Evolutionary conservation across 1,140 invertebrate genomes (phyloP), one percentile per base, ranked within the genome.

Genomic region (Oncopeltus fasciatus): DNA sequence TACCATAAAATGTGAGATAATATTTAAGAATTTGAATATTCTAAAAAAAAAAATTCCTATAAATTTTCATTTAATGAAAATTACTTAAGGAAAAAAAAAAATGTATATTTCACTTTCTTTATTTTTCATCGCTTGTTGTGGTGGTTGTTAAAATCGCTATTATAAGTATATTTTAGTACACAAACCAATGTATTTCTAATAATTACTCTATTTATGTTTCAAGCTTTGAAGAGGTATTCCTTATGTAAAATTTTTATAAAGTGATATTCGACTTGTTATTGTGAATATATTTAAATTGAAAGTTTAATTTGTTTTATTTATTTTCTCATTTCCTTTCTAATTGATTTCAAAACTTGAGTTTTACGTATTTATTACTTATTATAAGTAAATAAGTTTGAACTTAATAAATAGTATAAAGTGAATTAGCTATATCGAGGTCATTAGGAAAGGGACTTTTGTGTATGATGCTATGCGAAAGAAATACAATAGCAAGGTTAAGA

Each of bases 1-100:
- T 53, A 53, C 49, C 49, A 53, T 53, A 20, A 53, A 53, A 53
- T 53, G 49, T 53, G 49, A 53, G 49, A 53, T 53, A 53, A 24
- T 18, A 24, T 18, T 53, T 24, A 24, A 53, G 24, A 24, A 24
- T 53, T 53, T 53, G 5, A 27, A 26, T 53, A 21, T 53, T 27
- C 49, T 24, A 24, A 24, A 53, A n/a, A n/a, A n/a, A n/a, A n/a
- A n/a, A 26, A 53, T 24, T 53, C 49, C 49, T 53, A 24, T 46
- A 27, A 53, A 24, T 53, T 53, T 53, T 53, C 49, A 53, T 53
- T 24, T 16, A 53, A 53, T 53, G 49, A 53, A 53, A 53, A 53
- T 53, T 24, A 24, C 24, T 24, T 20, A 24, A 53, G 18, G 44
- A 46, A 46, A 46, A 46, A 53, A 16, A 53, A 53, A 53, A 47